Percentiles rank a stretch among this genome's conserved stretches.
Evolutionary conservation across 2,113 vertebrate genomes (phyloP).

Genomic region (zebrafish (Danio rerio)): DNA sequence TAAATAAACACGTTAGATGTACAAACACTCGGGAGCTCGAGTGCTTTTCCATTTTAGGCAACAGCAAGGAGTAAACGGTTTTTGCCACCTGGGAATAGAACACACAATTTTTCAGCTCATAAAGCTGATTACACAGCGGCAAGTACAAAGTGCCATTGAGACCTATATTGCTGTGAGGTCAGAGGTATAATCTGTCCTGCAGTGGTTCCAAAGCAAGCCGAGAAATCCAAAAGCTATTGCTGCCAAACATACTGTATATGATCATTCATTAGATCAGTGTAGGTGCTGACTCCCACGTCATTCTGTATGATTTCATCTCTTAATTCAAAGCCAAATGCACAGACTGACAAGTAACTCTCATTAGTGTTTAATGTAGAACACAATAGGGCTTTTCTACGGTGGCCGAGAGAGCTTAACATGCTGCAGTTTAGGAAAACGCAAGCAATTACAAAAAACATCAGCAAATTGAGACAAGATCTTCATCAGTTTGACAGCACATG

Average conservation of each 20-base stretch:
- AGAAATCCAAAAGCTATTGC: neutral
- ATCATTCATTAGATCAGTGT: constrained; percentile 12
- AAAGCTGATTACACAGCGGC: neutral
- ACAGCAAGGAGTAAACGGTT: neutral
- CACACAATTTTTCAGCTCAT: constrained; percentile 8
- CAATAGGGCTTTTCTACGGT: neutral
- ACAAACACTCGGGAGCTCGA: neutral
- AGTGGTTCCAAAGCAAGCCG: neutral
- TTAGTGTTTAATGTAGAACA: neutral
- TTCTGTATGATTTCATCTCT: neutral
- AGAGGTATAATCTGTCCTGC: neutral
- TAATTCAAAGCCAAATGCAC: neutral
- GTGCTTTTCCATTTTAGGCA: neutral
- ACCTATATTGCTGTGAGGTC: neutral
- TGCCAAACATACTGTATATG: constrained; percentile 5
- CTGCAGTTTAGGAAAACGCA: no score
- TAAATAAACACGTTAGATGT: neutral
- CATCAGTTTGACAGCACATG: no score
- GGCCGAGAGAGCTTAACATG: no score
- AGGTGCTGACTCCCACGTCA: constrained; percentile 1
- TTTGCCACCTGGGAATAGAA: neutral
- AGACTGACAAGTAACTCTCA: neutral
- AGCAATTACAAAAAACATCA: no score
- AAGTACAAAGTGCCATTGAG: neutral
- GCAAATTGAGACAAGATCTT: no score